phyloP scores from a whole-genome alignment of 1,140 invertebrate genomes.

The Lycorma delicatula region DNA sequence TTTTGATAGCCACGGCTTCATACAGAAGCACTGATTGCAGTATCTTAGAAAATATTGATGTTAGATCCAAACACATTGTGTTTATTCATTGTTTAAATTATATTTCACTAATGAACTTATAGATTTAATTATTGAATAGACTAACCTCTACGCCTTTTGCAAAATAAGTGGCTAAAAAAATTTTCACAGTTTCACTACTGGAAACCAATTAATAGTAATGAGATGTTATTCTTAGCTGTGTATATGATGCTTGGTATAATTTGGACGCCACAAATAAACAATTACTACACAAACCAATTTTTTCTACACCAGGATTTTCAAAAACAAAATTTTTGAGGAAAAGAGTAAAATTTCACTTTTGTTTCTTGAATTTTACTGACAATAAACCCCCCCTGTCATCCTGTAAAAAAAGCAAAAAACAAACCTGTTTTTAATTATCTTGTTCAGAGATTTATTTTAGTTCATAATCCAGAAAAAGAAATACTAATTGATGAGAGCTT shows the following conservation, averaged over 20 bases:
- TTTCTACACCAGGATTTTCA: too few relatives aligned
- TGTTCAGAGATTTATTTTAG: neutral
- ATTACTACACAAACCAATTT: neutral
- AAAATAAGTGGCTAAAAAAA: neutral
- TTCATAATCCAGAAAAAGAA: slow-evolving; percentile 9
- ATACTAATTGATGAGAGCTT: slow-evolving; percentile 28
- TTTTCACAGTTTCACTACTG: neutral
- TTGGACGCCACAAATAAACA: neutral
- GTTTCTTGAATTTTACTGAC: slow-evolving; percentile 1
- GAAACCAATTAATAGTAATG: neutral
- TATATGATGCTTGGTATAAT: neutral
- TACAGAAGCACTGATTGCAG: too few relatives aligned
- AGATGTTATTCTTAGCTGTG: neutral
- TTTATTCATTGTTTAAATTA: too few relatives aligned
- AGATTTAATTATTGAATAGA: neutral
- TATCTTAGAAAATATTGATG: too few relatives aligned
- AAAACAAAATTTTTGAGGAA: neutral
- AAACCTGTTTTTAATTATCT: slow-evolving; percentile 6
- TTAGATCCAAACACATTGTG: too few relatives aligned
- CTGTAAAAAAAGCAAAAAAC: neutral
- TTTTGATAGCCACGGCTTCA: too few relatives aligned
- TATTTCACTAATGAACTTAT: neutral
- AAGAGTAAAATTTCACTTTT: neutral
- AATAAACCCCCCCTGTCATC: neutral
- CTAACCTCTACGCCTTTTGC: neutral